Percentiles rank a stretch among this genome's conserved stretches.
These are phyloP conservation scores for Trinorchestia longiramus DNA, from an alignment of 1,140 invertebrate genomes.

Conservation along the genomic window DNA sequence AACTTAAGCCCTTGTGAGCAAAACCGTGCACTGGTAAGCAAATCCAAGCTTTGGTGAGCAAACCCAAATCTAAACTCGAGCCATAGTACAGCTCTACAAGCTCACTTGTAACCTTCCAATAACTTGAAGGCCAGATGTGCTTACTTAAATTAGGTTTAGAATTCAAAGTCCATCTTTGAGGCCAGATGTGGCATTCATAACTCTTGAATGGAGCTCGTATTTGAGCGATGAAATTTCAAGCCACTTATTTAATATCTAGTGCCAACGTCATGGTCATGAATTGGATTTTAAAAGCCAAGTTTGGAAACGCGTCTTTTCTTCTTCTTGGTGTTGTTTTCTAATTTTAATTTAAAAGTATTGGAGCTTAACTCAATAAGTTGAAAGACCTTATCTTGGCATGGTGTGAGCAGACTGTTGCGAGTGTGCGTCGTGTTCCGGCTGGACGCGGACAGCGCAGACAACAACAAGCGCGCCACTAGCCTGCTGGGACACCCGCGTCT, in stretches of 20 bases:
- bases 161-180: too few relatives aligned
- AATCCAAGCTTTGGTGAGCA: background rate
- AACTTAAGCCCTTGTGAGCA: background rate
- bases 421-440: constrained; percentile 75
- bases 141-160: too few relatives aligned
- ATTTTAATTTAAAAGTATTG: constrained; percentile 73
- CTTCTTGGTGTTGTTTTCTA: constrained; percentile 72
- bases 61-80: too few relatives aligned
- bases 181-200: too few relatives aligned
- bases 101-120: too few relatives aligned
- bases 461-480: constrained; percentile 72
- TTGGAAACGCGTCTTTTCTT: background rate
- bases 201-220: too few relatives aligned
- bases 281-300: background rate
- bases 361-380: constrained; percentile 72
- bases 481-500: constrained; percentile 76
- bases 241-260: background rate
- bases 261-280: background rate
- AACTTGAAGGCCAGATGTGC: too few relatives aligned
- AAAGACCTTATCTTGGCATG: constrained; percentile 50
- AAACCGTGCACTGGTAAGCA: background rate
- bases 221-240: too few relatives aligned
- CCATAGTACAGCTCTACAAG: too few relatives aligned
- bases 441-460: constrained; percentile 73
- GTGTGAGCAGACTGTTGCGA: constrained; percentile 72